Percentiles rank a stretch among this genome's conserved stretches.
phyloP scores from a whole-genome alignment of 30 jellyfish, hydroid and myxozoan species.

The Aurelia aurita complex sp. Pacific region DNA sequence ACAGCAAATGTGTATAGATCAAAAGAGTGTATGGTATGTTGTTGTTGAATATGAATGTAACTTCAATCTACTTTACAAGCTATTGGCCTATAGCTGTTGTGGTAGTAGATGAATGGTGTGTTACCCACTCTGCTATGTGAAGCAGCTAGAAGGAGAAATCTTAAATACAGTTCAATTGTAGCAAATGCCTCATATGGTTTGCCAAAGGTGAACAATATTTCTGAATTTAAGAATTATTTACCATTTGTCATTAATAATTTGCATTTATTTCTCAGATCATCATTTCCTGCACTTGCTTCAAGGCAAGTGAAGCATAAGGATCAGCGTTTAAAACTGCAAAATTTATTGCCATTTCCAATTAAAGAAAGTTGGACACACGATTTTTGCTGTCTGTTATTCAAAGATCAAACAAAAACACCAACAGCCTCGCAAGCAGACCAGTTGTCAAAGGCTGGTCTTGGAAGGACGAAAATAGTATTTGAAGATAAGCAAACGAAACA shows the following conservation, averaged over 20 bases:
- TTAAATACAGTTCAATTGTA: neutral
- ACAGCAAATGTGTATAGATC: too few species aligned
- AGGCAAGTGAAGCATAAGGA: conserved; percentile 13
- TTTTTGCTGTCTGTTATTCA: neutral
- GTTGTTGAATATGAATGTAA: too few species aligned
- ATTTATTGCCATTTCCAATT: neutral
- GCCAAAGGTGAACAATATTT: neutral
- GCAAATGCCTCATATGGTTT: neutral
- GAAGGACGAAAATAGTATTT: conserved; percentile 5
- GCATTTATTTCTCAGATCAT: conserved; percentile 3
- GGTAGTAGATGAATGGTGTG: too few species aligned
- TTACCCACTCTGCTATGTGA: too few species aligned
- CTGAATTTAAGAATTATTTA: neutral
- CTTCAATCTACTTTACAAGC: too few species aligned
- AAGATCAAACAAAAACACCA: neutral
- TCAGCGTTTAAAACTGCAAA: conserved; percentile 1
- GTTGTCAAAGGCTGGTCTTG: conserved; percentile 6
- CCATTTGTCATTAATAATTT: neutral
- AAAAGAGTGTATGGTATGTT: too few species aligned
- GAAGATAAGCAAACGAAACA: neutral
- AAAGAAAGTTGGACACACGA: conserved; percentile 8
- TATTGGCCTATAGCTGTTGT: too few species aligned
- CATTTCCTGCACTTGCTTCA: conserved; percentile 2
- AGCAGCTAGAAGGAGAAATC: too few species aligned
- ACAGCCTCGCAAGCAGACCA: neutral